These are phyloP conservation scores for Heliangelus exortis DNA, from an alignment of 2,797 vertebrate genomes.

Conservation along the genomic window DNA sequence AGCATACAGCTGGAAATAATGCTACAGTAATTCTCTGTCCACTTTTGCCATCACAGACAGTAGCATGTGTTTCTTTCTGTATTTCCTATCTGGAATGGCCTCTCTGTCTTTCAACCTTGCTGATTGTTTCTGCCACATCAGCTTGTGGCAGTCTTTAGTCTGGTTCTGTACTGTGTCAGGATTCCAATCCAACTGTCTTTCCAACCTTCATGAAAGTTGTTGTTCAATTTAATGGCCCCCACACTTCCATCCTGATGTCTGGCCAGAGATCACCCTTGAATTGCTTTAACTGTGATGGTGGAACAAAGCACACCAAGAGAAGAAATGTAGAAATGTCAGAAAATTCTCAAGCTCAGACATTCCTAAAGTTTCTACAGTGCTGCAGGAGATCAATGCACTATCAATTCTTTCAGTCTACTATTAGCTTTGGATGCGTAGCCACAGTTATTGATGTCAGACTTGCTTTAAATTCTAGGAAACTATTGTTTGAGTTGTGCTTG, in stretches of 20 bases:
- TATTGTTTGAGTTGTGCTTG: background rate
- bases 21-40: background rate
- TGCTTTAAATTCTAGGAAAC: background rate
- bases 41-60: background rate
- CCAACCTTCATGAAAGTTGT: background rate
- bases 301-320: background rate
- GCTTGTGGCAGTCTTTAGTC: background rate
- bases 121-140: background rate
- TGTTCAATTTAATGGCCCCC: background rate
- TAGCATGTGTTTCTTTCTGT: background rate
- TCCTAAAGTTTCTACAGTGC: background rate
- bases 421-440: background rate
- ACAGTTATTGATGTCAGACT: background rate
- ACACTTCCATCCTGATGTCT: rapidly evolving
- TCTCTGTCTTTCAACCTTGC: background rate
- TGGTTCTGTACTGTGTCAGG: background rate
- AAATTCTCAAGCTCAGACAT: background rate
- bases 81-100: background rate
- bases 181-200: background rate
- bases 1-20: background rate
- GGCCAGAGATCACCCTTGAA: background rate
- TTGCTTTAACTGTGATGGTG: background rate
- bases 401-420: background rate
- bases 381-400: background rate
- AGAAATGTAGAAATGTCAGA: background rate